Evolutionary conservation across 2,888 invertebrate species (phyloP).

Genomic region (Pterobdella sp.): DNA sequence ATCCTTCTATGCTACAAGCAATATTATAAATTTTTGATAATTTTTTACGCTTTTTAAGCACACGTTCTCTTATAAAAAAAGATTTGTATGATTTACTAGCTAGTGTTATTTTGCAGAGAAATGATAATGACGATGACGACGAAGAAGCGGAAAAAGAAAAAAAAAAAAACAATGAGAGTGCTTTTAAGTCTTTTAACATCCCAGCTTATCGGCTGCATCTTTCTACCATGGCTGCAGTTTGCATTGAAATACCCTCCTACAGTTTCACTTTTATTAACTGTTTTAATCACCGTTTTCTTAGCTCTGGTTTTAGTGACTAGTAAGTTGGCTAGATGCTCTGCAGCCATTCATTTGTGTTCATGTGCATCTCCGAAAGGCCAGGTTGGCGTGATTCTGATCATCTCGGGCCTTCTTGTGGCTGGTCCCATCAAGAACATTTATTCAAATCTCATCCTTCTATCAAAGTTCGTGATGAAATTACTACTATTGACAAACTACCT

Average conservation of each 20-base stretch:
- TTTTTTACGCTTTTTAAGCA: not conserved
- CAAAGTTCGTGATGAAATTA: conserved; percentile 25
- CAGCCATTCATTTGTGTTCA: conserved; percentile 37
- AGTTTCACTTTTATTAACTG: conserved; percentile 30
- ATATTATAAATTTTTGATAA: not conserved
- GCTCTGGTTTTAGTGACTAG: conserved; percentile 34
- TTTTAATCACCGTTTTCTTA: conserved; percentile 28
- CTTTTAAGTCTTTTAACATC: conserved; percentile 33
- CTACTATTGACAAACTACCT: not conserved
- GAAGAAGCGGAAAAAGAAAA: not conserved
- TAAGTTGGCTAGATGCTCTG: conserved; percentile 35
- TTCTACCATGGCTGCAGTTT: conserved; percentile 37
- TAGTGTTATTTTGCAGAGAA: not conserved
- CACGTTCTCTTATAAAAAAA: not conserved
- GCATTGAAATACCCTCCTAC: conserved; percentile 34
- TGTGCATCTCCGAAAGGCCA: conserved; percentile 38
- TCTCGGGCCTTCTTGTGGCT: conserved; percentile 37
- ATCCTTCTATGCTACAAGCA: not conserved
- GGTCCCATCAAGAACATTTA: conserved; percentile 39
- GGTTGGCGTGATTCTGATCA: conserved; percentile 35
- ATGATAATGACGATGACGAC: not conserved
- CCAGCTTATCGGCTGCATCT: conserved; percentile 34
- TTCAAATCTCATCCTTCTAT: conserved; percentile 37
- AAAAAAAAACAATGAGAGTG: conserved; percentile 21
- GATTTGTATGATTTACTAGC: not conserved